These are phyloP conservation scores for Rhadinocentrus ornatus DNA, from an alignment of 2,797 vertebrate genomes.

Conservation along the genomic window DNA sequence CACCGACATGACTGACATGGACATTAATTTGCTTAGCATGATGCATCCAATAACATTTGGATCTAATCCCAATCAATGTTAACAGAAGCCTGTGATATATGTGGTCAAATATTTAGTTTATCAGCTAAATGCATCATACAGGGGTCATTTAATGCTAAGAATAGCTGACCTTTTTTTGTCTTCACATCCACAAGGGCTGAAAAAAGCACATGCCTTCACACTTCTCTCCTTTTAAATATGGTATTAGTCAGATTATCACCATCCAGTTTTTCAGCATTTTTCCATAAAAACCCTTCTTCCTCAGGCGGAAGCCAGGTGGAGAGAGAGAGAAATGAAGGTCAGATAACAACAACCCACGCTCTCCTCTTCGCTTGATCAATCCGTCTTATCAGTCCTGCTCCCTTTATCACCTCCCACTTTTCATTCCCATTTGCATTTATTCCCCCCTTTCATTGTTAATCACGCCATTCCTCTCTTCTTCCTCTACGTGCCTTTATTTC, in stretches of 20 bases:
- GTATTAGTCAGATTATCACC: constrained; percentile 73
- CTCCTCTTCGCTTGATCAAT: constrained; percentile 44
- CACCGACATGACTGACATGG: background rate
- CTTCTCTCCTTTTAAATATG: constrained; percentile 60
- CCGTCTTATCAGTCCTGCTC: constrained; percentile 49
- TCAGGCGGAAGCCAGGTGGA: constrained; percentile 44
- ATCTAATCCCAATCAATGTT: background rate
- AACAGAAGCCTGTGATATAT: background rate
- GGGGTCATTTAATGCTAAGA: constrained; percentile 60
- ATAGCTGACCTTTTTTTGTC: constrained; percentile 71
- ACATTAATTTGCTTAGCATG: background rate
- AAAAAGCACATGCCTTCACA: constrained; percentile 64
- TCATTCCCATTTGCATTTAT: constrained; percentile 48
- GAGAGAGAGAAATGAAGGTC: constrained; percentile 64
- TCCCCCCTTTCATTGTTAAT: constrained; percentile 47
- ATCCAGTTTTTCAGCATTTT: constrained; percentile 59
- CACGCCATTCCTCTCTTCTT: constrained; percentile 34
- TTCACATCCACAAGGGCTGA: constrained; percentile 61
- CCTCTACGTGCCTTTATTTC: constrained; percentile 15
- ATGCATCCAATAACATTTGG: background rate
- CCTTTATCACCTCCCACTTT: constrained; percentile 59
- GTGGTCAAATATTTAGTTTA: constrained; percentile 26
- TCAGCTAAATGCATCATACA: constrained; percentile 51
- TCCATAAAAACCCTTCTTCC: constrained; percentile 60
- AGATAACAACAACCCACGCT: constrained; percentile 55